These are phyloP conservation scores for Lycocorax pyrrhopterus DNA, from an alignment of 2,113 vertebrate species.

Conservation along the genomic window DNA sequence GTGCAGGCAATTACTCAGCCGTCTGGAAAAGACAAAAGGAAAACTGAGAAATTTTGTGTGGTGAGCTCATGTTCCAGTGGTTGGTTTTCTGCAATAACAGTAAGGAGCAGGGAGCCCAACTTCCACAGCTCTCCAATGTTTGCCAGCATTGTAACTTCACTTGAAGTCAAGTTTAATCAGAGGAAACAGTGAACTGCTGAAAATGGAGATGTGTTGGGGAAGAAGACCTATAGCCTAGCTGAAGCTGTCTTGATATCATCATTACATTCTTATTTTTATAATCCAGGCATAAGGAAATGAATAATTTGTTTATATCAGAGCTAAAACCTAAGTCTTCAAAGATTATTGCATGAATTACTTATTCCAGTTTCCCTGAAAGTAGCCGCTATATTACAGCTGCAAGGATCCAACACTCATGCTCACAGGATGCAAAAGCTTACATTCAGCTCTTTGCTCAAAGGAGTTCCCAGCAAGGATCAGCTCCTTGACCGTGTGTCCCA, in stretches of 20 bases:
- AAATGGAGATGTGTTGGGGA: neutral
- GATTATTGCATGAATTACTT: neutral
- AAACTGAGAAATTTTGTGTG: neutral
- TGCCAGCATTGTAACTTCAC: neutral
- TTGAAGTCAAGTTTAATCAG: neutral
- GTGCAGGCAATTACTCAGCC: neutral
- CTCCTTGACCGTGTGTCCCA: neutral
- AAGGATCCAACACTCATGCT: neutral
- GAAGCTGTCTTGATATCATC: neutral
- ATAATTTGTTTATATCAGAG: neutral
- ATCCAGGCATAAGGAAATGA: neutral
- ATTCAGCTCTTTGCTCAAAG: neutral
- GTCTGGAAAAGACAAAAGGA: constrained; percentile 37
- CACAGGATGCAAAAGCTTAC: neutral
- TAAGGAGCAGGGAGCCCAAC: neutral
- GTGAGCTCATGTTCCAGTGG: neutral
- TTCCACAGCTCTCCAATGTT: neutral
- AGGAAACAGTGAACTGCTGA: neutral
- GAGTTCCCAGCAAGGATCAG: neutral
- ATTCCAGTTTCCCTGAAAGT: neutral
- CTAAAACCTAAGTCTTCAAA: neutral
- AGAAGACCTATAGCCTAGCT: neutral
- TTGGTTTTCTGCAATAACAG: neutral
- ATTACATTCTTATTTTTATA: neutral
- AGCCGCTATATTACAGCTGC: neutral